Evolutionary conservation across 1,140 invertebrate species (phyloP).

Genomic region (Cherax quadricarinatus): DNA sequence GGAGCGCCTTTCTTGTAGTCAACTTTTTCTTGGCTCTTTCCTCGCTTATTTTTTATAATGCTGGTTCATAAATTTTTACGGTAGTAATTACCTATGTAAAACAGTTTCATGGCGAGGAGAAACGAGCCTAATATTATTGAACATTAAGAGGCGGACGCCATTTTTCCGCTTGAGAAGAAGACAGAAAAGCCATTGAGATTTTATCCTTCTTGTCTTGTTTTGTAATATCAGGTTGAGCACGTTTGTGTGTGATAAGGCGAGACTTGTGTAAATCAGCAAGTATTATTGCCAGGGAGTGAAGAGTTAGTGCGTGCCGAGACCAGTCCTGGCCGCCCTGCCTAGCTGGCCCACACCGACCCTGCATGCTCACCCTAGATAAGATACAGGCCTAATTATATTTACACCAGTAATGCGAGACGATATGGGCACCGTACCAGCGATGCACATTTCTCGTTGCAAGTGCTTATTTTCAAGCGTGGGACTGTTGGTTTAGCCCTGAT

Average conservation of each 20-base stretch:
- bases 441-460: not conserved
- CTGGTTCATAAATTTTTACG: slow-evolving; percentile 2
- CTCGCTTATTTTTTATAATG: not conserved
- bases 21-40: not conserved
- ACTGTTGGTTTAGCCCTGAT: not conserved
- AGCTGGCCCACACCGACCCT: not conserved
- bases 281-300: not conserved
- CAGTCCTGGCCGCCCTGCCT: not conserved
- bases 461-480: not conserved
- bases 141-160: not conserved
- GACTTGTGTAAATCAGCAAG: not conserved
- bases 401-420: slow-evolving; percentile 21
- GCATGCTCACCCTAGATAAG: not conserved
- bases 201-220: not conserved
- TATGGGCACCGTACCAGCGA: slow-evolving; percentile 6
- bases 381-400: slow-evolving; percentile 21
- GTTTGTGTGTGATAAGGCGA: not conserved
- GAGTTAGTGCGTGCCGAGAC: not conserved
- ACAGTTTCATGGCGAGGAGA: not conserved
- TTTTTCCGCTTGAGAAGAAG: not conserved
- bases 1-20: not conserved
- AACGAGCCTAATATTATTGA: not conserved
- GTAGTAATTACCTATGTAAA: slow-evolving; percentile 5
- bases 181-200: not conserved
- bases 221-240: not conserved